Base-by-base conservation (phyloP, 2,888 invertebrate genomes). In the Leptodirus hochenwartii region DNA sequence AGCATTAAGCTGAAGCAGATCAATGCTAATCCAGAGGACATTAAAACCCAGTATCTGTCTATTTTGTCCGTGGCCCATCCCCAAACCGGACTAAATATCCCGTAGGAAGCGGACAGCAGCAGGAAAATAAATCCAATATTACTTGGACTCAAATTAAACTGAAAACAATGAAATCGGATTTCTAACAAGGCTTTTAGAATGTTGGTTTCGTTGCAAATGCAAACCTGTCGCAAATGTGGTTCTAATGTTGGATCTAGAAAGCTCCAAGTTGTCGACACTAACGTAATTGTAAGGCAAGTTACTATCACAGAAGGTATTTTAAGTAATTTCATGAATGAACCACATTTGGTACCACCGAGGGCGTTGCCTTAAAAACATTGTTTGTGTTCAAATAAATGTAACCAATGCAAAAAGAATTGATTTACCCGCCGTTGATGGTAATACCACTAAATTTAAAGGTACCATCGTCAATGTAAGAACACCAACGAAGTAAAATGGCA, bases 161-260 rank as follows among this genome's bases (percentile, higher is more conserved):
- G 61, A 27, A 54, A 54, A 17, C 25, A 29, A 37, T 27, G 20
- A 15, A 11, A n/a, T 8, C 5, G 14, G n/a, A n/a, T n/a, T n/a
- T n/a, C n/a, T n/a, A n/a, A n/a, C n/a, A n/a, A n/a, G n/a, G n/a
- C n/a, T n/a, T n/a, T n/a, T n/a, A n/a, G n/a, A n/a, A n/a, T n/a
- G n/a, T n/a, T n/a, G n/a, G n/a, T n/a, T n/a, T n/a, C n/a, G 15
- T 20, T 22, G 15, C 22, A 12, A 11, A 22, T 30, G 9, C 20
- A n/a, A n/a, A 65, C 65, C 48, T 61, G 53, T 35, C 72, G 54
- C 34, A 80, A 50, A 52, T 78, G 78, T 2, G 75, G 74, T 44
- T 79, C 76, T 37, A 80, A 47, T 0, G 78, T 79, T 1, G 80
- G 79, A 47, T 80, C 80, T 32, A 80, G 53, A 50, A 76, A 80